phyloP scores from a whole-genome alignment of 2,888 invertebrate genomes.

The Zhuqinia jingwanae region DNA sequence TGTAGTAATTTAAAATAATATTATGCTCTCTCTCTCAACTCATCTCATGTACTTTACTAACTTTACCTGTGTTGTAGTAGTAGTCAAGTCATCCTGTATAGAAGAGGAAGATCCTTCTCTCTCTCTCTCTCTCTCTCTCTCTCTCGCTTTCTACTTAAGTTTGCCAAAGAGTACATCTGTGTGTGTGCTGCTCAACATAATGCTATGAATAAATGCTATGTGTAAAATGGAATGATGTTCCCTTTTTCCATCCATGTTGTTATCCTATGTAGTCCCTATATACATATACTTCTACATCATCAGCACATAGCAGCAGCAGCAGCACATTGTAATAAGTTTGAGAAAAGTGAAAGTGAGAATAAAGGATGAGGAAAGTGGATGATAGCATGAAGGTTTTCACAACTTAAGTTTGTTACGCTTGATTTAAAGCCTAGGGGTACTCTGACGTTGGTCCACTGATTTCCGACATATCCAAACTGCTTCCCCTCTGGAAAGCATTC shows the following conservation, averaged over 20 bases:
- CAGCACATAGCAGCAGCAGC: too few species aligned
- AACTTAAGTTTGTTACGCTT: constrained; percentile 50
- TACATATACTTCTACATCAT: too few species aligned
- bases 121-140: background rate
- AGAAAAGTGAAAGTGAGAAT: constrained; percentile 21
- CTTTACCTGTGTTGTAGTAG: background rate
- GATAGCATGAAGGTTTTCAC: constrained; percentile 40
- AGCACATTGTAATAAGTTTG: constrained; percentile 5
- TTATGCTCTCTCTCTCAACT: background rate
- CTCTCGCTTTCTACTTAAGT: too few species aligned
- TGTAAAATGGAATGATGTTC: background rate
- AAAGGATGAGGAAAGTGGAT: constrained; percentile 37
- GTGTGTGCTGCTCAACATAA: background rate
- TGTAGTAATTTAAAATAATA: background rate
- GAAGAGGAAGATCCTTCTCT: background rate
- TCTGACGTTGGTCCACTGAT: constrained; percentile 64
- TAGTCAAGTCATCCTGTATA: background rate
- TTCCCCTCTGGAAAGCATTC: constrained; percentile 31
- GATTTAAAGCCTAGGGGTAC: constrained; percentile 66
- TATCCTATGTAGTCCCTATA: too few species aligned
- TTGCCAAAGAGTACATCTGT: background rate
- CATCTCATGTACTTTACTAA: constrained; percentile 13
- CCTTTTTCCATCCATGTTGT: background rate
- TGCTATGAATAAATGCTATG: background rate
- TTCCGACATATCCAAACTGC: constrained; percentile 53